Conservation (phyloP, 2,888 invertebrate genomes). For the Nasonia oneida region DNA sequence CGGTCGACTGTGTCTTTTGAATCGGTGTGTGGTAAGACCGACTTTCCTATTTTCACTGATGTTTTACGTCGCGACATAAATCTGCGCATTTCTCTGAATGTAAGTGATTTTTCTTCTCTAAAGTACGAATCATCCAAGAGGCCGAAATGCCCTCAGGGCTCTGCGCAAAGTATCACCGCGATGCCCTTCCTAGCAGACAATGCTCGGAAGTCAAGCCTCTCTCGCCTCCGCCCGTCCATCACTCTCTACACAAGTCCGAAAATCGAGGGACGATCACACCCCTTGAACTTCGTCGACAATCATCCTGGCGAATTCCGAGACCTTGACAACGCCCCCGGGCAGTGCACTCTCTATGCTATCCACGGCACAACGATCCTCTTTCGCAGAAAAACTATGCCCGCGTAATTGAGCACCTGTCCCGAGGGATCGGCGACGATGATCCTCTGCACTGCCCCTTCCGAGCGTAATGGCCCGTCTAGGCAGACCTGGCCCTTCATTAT, state of each 20-base stretch:
- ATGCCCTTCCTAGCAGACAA: background rate
- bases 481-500: slow-evolving; percentile 29
- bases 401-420: slow-evolving; percentile 6
- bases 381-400: background rate
- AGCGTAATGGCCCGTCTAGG: slow-evolving; percentile 31
- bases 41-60: too few relatives aligned
- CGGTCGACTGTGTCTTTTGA: background rate
- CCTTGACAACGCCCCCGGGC: background rate
- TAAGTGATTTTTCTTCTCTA: too few relatives aligned
- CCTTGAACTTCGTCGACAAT: background rate
- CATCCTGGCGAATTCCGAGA: background rate
- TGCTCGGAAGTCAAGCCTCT: background rate
- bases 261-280: background rate
- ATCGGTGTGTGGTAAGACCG: background rate
- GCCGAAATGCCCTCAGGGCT: background rate
- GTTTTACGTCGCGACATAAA: too few relatives aligned
- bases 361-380: background rate
- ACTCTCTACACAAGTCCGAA: background rate
- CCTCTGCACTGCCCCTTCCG: background rate
- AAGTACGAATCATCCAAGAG: background rate
- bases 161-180: background rate
- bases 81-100: too few relatives aligned
- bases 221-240: background rate
- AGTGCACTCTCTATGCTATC: background rate
- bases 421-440: background rate